A percentile compares a stretch with the other conserved stretches of the same genome.
Conservation (phyloP, 1,140 invertebrate species). For the Drosophila nasuta region DNA sequence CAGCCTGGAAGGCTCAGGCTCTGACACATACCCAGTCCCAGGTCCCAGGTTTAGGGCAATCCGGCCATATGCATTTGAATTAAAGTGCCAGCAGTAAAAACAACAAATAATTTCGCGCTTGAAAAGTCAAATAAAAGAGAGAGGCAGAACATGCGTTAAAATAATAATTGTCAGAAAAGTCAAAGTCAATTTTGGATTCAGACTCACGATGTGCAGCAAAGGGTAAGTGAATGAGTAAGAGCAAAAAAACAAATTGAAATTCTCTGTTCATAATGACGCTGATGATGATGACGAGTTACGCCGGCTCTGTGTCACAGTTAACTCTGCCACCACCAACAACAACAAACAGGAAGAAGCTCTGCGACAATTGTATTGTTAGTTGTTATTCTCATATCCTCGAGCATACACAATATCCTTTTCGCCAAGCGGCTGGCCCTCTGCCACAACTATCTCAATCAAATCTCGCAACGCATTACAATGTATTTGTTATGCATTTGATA, state of each 20-base stretch:
- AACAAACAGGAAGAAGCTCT: conserved; percentile 5
- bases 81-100: conserved; percentile 61
- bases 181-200: conserved; percentile 69
- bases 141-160: conserved; percentile 75
- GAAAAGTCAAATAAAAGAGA: conserved; percentile 66
- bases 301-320: conserved; percentile 73
- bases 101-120: conserved; percentile 82
- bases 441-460: conserved; percentile 70
- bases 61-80: conserved; percentile 66
- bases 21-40: background rate
- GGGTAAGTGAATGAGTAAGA: conserved; percentile 35
- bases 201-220: conserved; percentile 40
- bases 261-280: conserved; percentile 31
- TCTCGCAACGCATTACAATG: conserved; percentile 38
- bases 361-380: conserved; percentile 52
- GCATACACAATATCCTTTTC: conserved; percentile 21
- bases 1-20: conserved; percentile 34
- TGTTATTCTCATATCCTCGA: conserved; percentile 12
- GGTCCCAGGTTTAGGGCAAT: background rate
- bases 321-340: conserved; percentile 32
- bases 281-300: conserved; percentile 46
- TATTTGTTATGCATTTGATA: conserved; percentile 73
- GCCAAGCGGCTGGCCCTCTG: conserved; percentile 18
- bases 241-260: conserved; percentile 56
- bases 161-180: conserved; percentile 82